Conservation (phyloP, 2,113 vertebrate species). For the Condylura cristata region DNA sequence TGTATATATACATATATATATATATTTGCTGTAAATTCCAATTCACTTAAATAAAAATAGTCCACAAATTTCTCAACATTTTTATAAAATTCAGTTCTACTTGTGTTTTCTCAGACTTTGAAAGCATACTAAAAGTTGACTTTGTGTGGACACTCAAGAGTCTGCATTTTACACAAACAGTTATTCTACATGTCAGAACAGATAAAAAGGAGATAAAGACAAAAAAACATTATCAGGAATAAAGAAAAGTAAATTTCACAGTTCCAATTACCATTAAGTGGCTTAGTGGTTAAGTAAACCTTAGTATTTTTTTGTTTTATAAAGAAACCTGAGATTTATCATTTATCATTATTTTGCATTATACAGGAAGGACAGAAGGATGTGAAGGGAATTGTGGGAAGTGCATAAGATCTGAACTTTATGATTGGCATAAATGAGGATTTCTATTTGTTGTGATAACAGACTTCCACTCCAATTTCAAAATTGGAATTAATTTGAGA, state of each 20-base stretch:
- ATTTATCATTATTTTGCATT: neutral
- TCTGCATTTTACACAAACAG: neutral
- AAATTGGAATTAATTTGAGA: constrained; percentile 33
- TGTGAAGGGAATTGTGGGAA: neutral
- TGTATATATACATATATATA: neutral
- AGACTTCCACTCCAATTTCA: neutral
- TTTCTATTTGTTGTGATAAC: neutral
- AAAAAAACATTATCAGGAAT: neutral
- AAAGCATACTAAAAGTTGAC: neutral
- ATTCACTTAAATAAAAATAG: neutral
- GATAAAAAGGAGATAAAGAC: neutral
- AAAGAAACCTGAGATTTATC: neutral
- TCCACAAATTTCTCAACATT: neutral
- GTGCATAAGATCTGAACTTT: neutral
- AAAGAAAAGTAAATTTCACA: neutral
- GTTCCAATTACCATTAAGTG: neutral
- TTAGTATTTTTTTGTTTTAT: neutral
- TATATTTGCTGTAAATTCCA: neutral
- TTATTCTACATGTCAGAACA: neutral
- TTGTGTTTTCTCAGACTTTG: neutral
- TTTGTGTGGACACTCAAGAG: neutral
- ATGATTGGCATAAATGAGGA: neutral
- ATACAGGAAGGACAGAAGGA: neutral
- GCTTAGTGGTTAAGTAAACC: neutral
- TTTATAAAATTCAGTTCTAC: neutral